Percentiles rank a stretch among this genome's conserved stretches.
phyloP scores from a whole-genome alignment of 2,113 vertebrate species.

The Xenopus borealis region DNA sequence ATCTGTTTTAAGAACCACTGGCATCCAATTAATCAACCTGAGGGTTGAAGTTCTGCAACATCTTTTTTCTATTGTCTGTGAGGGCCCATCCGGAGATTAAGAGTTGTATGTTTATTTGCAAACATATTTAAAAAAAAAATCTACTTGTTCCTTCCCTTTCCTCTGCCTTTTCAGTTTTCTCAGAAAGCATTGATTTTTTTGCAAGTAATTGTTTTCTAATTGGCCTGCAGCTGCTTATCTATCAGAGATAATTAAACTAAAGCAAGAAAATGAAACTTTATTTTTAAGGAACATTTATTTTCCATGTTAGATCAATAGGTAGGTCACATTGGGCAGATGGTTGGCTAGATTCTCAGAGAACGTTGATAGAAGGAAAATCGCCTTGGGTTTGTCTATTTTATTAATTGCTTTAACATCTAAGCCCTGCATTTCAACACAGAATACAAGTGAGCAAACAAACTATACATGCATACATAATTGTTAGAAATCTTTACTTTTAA shows the following conservation, averaged over 20 bases:
- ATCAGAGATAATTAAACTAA: conserved; percentile 60
- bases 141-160: too few relatives aligned
- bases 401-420: conserved; percentile 9
- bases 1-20: too few relatives aligned
- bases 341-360: not conserved
- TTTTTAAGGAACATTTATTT: conserved; percentile 56
- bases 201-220: conserved; percentile 62
- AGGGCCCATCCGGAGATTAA: too few relatives aligned
- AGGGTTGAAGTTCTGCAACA: too few relatives aligned
- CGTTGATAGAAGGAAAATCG: not conserved
- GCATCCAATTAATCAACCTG: too few relatives aligned
- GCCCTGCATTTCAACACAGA: not conserved
- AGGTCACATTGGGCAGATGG: conserved; percentile 49
- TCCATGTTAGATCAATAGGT: conserved; percentile 51
- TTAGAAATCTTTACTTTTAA: too few relatives aligned
- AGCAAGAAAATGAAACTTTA: conserved; percentile 51
- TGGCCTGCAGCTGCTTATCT: conserved; percentile 61
- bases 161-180: too few relatives aligned
- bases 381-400: conserved; percentile 10
- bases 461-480: too few relatives aligned
- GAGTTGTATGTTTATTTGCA: too few relatives aligned
- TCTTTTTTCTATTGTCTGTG: too few relatives aligned
- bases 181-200: conserved; percentile 52
- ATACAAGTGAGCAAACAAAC: not conserved
- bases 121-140: too few relatives aligned